Percentiles rank a stretch among this genome's conserved stretches.
Conservation (phyloP, 2,888 invertebrate species). For the Aphidius colemani region DNA sequence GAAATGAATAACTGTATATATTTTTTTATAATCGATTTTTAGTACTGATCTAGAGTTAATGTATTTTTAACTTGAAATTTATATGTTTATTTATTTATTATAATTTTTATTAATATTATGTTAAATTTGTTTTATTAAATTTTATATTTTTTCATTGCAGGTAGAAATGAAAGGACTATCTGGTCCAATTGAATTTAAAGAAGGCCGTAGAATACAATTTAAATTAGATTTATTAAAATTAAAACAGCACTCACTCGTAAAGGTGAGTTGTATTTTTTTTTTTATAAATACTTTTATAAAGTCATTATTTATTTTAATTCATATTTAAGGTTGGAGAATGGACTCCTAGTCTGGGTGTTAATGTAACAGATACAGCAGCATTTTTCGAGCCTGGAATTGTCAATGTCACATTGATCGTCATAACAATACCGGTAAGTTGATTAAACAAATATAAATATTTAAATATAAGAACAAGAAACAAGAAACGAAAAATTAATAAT, state of each 20-base stretch:
- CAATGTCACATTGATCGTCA: constrained; percentile 77
- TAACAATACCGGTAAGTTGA: constrained; percentile 73
- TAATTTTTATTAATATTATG: constrained; percentile 34
- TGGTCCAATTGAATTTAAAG: constrained; percentile 80
- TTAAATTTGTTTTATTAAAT: too few species aligned
- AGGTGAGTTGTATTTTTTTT: constrained; percentile 51
- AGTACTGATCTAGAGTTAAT: constrained; percentile 17
- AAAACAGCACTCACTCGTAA: constrained; percentile 73
- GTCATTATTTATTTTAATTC: background rate
- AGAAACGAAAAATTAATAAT: constrained; percentile 11
- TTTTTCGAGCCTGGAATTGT: constrained; percentile 74
- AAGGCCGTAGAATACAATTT: constrained; percentile 75
- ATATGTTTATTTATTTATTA: background rate
- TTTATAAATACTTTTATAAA: constrained; percentile 15
- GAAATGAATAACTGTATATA: constrained; percentile 4
- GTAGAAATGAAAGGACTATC: constrained; percentile 81
- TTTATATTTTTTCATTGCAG: constrained; percentile 58
- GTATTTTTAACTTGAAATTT: constrained; percentile 20
- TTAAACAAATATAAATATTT: background rate
- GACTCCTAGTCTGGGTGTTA: constrained; percentile 70
- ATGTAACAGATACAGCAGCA: constrained; percentile 72
- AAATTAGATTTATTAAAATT: constrained; percentile 76
- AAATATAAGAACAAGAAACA: background rate
- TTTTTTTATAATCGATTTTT: constrained; percentile 24
- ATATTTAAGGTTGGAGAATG: constrained; percentile 69